Percentiles rank a stretch among this genome's conserved stretches.
Conservation (phyloP, 2,113 vertebrate genomes). For the Pollimyrus isidori region DNA sequence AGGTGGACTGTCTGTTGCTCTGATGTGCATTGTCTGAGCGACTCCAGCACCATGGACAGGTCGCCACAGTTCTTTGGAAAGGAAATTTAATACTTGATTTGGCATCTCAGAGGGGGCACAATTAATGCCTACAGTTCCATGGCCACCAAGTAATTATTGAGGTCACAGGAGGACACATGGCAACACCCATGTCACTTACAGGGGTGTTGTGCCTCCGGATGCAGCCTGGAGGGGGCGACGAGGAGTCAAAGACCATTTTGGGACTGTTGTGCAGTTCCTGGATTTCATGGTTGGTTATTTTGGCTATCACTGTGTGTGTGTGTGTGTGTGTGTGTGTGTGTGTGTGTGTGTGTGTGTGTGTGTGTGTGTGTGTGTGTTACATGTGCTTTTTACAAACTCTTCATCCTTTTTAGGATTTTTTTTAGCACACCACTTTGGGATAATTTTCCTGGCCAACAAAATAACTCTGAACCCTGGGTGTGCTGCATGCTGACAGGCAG, state of each 20-base stretch:
- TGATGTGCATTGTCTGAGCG: not conserved
- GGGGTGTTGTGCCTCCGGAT: not conserved
- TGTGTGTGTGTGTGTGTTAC: not conserved
- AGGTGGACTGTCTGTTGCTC: not conserved
- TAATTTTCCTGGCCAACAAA: not conserved
- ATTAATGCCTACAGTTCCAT: not conserved
- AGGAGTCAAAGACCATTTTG: not conserved
- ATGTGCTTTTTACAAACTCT: not conserved
- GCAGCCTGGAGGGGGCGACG: not conserved
- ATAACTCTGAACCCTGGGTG: not conserved
- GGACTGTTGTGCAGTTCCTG: not conserved
- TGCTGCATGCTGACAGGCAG: not conserved
- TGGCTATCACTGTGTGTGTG: not conserved
- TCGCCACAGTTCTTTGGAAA: no score
- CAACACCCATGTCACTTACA: not conserved
- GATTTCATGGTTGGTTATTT: not conserved
- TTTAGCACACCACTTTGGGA: not conserved
- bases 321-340: not conserved
- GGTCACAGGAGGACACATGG: not conserved
- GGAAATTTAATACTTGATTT: not conserved
- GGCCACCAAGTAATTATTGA: not conserved
- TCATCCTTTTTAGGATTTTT: not conserved
- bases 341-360: not conserved
- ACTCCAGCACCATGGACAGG: conserved; percentile 9
- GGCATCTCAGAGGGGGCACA: not conserved